phyloP scores from a whole-genome alignment of 2,113 vertebrate species.

The Elephas maximus region DNA sequence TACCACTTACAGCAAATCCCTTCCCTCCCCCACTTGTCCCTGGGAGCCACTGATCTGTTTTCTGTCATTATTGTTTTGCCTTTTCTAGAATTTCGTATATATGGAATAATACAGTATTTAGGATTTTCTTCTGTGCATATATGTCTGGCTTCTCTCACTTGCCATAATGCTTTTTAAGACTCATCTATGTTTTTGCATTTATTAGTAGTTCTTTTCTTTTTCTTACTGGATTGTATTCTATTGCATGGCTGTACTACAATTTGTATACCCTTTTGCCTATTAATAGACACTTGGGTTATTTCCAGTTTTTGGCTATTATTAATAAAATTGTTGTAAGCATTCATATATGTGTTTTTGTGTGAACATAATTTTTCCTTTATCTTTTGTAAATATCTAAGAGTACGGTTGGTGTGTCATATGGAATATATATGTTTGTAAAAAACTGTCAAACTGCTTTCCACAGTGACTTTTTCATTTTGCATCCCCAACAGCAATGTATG shows the following conservation, averaged over 20 bases:
- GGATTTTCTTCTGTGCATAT: not conserved
- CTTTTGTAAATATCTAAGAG: not conserved
- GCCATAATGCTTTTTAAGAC: not conserved
- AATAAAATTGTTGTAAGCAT: not conserved
- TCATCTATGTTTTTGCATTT: not conserved
- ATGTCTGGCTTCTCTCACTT: not conserved
- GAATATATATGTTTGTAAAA: not conserved
- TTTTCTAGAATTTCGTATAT: not conserved
- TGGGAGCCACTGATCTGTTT: not conserved
- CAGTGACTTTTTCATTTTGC: not conserved
- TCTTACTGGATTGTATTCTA: not conserved
- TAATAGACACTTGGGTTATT: too few relatives aligned
- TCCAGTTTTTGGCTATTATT: too few relatives aligned
- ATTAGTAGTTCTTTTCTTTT: not conserved
- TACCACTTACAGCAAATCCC: not conserved
- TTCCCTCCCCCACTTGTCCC: too few relatives aligned
- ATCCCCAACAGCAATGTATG: not conserved
- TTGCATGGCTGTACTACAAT: not conserved
- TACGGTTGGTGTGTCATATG: not conserved
- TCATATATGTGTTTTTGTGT: not conserved
- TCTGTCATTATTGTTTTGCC: not conserved
- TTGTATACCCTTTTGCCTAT: not conserved
- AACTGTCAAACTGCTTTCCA: not conserved
- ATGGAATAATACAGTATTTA: not conserved
- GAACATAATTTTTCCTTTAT: not conserved